Evolutionary conservation across 53 echinoderm and acorn worm genomes (phyloP).

Genomic region (Actinopyga echinites): DNA sequence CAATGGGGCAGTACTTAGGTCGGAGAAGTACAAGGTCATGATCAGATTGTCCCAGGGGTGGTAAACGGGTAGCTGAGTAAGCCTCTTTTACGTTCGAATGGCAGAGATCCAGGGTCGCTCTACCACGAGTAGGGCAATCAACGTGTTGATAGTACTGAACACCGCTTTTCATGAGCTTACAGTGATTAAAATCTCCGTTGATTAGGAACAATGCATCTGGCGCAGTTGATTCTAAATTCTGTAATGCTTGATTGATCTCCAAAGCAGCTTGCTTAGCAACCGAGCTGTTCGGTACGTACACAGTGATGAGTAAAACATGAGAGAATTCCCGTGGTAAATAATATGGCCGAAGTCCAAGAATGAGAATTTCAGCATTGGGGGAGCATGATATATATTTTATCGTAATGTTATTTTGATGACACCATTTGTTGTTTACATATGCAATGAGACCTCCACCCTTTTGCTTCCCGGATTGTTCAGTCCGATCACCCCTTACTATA

Average conservation of each 20-base stretch:
- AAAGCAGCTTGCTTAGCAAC: constrained; percentile 11
- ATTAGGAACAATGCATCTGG: too few species aligned
- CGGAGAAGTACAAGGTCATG: constrained; percentile 18
- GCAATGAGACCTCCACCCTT: constrained; percentile 8
- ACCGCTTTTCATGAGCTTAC: too few species aligned
- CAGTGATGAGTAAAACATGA: background rate
- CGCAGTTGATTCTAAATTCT: background rate
- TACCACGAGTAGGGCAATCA: too few species aligned
- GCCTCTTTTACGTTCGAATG: constrained; percentile 24
- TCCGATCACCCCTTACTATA: background rate
- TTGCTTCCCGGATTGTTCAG: background rate
- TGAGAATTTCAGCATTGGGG: background rate
- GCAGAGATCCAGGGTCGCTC: too few species aligned
- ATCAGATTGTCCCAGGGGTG: constrained; percentile 2
- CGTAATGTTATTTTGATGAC: constrained; percentile 25
- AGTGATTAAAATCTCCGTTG: too few species aligned
- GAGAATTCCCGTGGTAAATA: constrained; percentile 25
- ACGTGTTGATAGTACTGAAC: too few species aligned
- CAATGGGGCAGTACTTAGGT: constrained; percentile 30
- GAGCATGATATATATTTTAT: constrained; percentile 13
- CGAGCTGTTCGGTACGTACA: constrained; percentile 21
- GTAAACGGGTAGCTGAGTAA: background rate
- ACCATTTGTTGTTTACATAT: constrained; percentile 28
- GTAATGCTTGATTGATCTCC: constrained; percentile 14
- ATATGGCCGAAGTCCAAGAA: constrained; percentile 8